Conservation (phyloP, 2,888 invertebrate genomes). For the Rapana venosa region DNA sequence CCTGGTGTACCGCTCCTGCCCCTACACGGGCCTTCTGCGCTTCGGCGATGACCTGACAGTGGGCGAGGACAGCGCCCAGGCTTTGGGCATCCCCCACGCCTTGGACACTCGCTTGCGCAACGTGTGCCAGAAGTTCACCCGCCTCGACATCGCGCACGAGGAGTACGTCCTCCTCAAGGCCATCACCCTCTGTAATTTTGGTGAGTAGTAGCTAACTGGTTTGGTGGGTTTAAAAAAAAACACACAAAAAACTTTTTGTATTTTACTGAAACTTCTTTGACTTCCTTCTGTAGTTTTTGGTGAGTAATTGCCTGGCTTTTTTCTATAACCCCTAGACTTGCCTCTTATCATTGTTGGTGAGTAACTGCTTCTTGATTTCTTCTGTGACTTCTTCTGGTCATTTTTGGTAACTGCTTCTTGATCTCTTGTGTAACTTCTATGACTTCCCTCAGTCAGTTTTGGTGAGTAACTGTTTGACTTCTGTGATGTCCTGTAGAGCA, state of each 20-base stretch:
- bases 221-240: too few relatives aligned
- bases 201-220: constrained; percentile 72
- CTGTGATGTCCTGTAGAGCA: too few relatives aligned
- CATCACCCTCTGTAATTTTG: constrained; percentile 90
- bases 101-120: constrained; percentile 72
- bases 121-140: constrained; percentile 74
- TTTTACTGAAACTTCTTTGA: background rate
- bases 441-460: too few relatives aligned
- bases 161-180: constrained; percentile 96
- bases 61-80: constrained; percentile 68
- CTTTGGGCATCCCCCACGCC: constrained; percentile 68
- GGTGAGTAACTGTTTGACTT: too few relatives aligned
- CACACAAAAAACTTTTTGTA: too few relatives aligned
- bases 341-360: too few relatives aligned
- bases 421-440: too few relatives aligned
- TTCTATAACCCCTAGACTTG: too few relatives aligned
- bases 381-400: too few relatives aligned
- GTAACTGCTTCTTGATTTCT: background rate
- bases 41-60: constrained; percentile 76
- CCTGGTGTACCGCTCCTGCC: constrained; percentile 92
- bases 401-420: too few relatives aligned
- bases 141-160: constrained; percentile 88
- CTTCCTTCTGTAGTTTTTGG: background rate
- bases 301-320: background rate
- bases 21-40: constrained; percentile 77